Evolutionary conservation across 2,113 vertebrate species (phyloP).

Genomic region (Astur gentilis): DNA sequence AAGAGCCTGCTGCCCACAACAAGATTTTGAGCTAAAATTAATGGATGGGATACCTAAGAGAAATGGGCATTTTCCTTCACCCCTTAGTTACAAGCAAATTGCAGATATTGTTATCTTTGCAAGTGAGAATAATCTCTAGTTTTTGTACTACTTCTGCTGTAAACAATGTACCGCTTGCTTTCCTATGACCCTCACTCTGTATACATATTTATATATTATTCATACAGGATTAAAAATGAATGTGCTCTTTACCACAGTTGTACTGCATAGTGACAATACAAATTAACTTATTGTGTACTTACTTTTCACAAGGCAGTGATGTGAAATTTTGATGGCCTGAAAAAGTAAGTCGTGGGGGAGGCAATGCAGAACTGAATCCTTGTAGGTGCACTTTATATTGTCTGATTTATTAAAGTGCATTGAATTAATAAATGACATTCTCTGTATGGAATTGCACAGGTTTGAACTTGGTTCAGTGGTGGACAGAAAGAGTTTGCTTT

Average conservation of each 20-base stretch:
- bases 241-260: conserved; percentile 80
- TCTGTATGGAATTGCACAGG: not conserved
- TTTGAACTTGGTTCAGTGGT: not conserved
- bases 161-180: conserved; percentile 74
- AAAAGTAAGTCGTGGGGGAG: conserved; percentile 53
- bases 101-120: conserved; percentile 64
- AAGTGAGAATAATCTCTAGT: conserved; percentile 72
- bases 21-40: conserved; percentile 62
- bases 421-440: conserved; percentile 42
- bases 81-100: conserved; percentile 61
- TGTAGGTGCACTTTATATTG: conserved; percentile 32
- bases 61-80: conserved; percentile 47
- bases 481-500: not conserved
- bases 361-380: not conserved
- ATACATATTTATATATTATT: conserved; percentile 88
- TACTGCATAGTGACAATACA: conserved; percentile 80
- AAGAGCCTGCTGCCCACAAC: conserved; percentile 58
- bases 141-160: conserved; percentile 66
- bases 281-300: conserved; percentile 85
- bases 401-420: conserved; percentile 40
- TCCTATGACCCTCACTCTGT: conserved; percentile 76
- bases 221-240: conserved; percentile 86
- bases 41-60: conserved; percentile 59
- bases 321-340: conserved; percentile 77
- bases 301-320: conserved; percentile 76